Base-by-base conservation (phyloP, 2,797 vertebrate species). In the Helarctos malayanus region DNA sequence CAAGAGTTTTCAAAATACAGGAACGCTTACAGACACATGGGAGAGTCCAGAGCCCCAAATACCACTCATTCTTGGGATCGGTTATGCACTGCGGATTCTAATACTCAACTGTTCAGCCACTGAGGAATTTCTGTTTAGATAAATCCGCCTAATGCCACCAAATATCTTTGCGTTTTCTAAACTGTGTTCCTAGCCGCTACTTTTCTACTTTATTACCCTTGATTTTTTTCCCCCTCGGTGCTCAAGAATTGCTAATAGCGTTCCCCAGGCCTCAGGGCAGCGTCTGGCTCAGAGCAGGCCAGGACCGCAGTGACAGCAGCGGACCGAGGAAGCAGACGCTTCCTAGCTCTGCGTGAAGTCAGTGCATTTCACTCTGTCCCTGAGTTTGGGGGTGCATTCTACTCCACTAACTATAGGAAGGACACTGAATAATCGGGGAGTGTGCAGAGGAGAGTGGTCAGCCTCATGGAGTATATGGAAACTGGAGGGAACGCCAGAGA, bases 161-260 rank as follows among this genome's bases (percentile, higher is more conserved):
- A 76, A 38, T 76, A 75, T 27, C 57, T 83, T 87, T 83, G 16
- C 38, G 3, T 83, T 73, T 91, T 96, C 73, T 92, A 80, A 93
- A 57, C 6, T 71, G 18, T 54, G 38, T 79, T 90, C 25, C 23
- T 29, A 86, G 47, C 27, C 16, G 15, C 35, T 76, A 3, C 29
- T 69, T 69, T 75, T 71, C 45, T 87, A 27, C 52, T 54, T 97
- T 47, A 69, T 80, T 92, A 59, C 21, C 27, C 18, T 89, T 68
- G 21, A 15, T n/a, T n/a, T 69, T 82, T 41, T 73, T 61, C 29
- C 14, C n/a, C 15, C 7, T 76, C 16, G 14, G 59, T 56, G 63
- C 76, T n/a, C 71, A 73, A 65, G 61, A 56, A 23, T 94, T 87
- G 32, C 68, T 78, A 41, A 79, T 41, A 54, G 52, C 71, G 84